Base-by-base conservation (phyloP, 2,797 vertebrate species). In the Schizopygopsis malacanthus region DNA sequence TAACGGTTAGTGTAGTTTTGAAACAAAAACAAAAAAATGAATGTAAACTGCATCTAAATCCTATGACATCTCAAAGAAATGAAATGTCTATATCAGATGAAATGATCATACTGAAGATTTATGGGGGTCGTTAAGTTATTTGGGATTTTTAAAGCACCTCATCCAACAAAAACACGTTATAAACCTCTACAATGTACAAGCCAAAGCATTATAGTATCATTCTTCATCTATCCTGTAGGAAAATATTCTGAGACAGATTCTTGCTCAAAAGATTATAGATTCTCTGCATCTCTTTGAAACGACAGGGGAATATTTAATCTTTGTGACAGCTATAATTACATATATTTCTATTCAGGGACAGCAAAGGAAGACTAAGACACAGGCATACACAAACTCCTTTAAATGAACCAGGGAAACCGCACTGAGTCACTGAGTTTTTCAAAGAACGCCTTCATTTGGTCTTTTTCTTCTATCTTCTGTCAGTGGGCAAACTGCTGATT, bases 401-500 rank as follows among this genome's bases (percentile, higher is more conserved):
- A 83, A 52, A 63, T 47, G 8, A 61, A 54, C 52, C 33, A 65
- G 59, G 73, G 22, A 59, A 87, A 87, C 54, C 76, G 18, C 73
- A 83, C 75, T 52, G 78, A 72, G 45, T 71, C 70, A 71, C 65
- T 69, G 5, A 41, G 59, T 52, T 65, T 84, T 85, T 85, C 75
- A 41, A 69, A 80, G 86, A 80, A 72, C 28, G 4, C 37, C 41
- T 83, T 52, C 39, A 72, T 43, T 79, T 72, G 6, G n/a, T 22
- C 59, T 91, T 86, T 84, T 54, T 50, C 47, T 73, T 59, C 41
- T 12, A 25, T 81, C n/a, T 22, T 4, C 41, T 6, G 72, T 59
- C 50, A 47, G 47, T 67, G 41, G 61, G 10, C 61, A 82, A 65
- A 75, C 45, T 56, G 61, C 4, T 82, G 75, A 43, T 79, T 16